Base-by-base conservation (phyloP, 2,888 invertebrate genomes). In the Andrena dorsata region DNA sequence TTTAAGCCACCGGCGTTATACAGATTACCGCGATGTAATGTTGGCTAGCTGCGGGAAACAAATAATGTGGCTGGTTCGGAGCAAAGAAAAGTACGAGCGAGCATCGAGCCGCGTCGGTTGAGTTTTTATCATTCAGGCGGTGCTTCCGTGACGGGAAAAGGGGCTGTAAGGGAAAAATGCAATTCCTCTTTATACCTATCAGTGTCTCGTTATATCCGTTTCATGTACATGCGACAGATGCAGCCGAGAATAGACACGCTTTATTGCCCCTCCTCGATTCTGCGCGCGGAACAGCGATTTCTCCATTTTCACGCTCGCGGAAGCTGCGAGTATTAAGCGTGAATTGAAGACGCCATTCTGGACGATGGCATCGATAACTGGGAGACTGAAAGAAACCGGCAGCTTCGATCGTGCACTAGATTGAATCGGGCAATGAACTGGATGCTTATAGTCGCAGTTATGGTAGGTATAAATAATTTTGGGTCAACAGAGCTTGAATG, bases 141-240 rank as follows among this genome's bases (percentile, higher is more conserved):
- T n/a, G 35, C 2, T 58, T 16, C n/a, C 26, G 23, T 5, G 58
- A 26, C 10, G 5, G 10, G 13, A 2, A 10, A 35, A 58, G n/a
- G 6, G 13, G n/a, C 56, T 35, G 41, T 16, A 53, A 23, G 26
- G 58, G 41, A 1, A n/a, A 41, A 56, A 58, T 32, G 20, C 41
- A 70, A 70, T 70, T 70, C 58, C 32, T 70, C 2, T n/a, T n/a
- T 41, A n/a, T 41, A 58, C 41, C 35, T 69, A 69, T 56, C 69
- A 69, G n/a, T 56, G 41, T 70, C 69, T 70, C 69, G 41, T 70
- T 70, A 41, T 58, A 53, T 35, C n/a, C 35, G 32, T 7, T 72
- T 63, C 49, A 51, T 10, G 56, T 30, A 30, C 16, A n/a, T 1
- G 2, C 32, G 49, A 68, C 56, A 56, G 56, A 26, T 28, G n/a